Percentiles rank a stretch among this genome's conserved stretches.
Conservation (phyloP, 2,113 vertebrate species). For the Alligator sinensis region DNA sequence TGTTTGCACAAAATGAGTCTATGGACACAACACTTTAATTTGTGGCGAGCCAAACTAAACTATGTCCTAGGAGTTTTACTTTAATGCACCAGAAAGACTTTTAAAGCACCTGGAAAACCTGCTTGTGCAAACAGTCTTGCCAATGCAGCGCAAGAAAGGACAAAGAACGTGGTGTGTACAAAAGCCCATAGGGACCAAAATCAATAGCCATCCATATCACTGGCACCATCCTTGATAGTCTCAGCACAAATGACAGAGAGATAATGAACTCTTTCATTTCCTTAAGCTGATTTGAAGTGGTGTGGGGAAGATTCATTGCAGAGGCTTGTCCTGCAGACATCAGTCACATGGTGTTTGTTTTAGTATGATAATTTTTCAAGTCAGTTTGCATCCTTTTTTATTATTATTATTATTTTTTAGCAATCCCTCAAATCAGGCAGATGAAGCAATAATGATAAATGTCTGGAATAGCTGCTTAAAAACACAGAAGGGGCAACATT, state of each 20-base stretch:
- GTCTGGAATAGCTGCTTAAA: not conserved
- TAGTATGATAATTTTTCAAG: slow-evolving; percentile 1
- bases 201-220: not conserved
- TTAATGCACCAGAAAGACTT: too few species aligned
- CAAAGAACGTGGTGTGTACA: too few species aligned
- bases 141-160: too few species aligned
- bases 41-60: too few species aligned
- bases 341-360: not conserved
- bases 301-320: not conserved
- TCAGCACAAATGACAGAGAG: not conserved
- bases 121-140: too few species aligned
- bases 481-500: not conserved
- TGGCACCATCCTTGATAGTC: not conserved
- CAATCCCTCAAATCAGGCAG: slow-evolving; percentile 48
- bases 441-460: slow-evolving; percentile 6
- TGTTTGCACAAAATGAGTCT: too few species aligned
- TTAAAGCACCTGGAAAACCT: too few species aligned
- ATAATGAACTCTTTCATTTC: not conserved
- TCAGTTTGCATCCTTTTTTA: not conserved
- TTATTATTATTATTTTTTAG: slow-evolving; percentile 43
- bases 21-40: too few species aligned
- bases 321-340: slow-evolving; percentile 5
- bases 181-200: too few species aligned
- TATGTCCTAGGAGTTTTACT: too few species aligned
- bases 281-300: not conserved